Evolutionary conservation across 2,797 vertebrate species (phyloP).

Genomic region (Tenualosa ilisha): DNA sequence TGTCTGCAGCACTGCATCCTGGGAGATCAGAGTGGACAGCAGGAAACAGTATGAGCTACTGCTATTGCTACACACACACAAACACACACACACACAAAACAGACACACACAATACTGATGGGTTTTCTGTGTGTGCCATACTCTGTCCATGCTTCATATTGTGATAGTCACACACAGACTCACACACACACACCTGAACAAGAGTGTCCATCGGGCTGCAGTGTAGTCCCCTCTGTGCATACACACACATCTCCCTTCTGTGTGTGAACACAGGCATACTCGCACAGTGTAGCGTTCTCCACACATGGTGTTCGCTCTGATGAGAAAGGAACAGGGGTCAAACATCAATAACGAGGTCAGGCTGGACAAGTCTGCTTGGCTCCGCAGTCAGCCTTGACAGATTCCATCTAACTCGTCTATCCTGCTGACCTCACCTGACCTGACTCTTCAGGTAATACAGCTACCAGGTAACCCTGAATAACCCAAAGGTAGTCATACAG

Average conservation of each 20-base stretch:
- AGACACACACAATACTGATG: constrained; percentile 1
- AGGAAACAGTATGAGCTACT: constrained; percentile 3
- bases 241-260: constrained; percentile 78
- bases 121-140: background rate
- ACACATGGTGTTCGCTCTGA: constrained; percentile 81
- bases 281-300: constrained; percentile 72
- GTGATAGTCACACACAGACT: background rate
- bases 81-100: constrained; percentile 19
- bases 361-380: too few species aligned
- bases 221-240: constrained; percentile 85
- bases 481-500: too few species aligned
- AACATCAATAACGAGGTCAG: background rate
- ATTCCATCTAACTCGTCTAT: background rate
- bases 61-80: constrained; percentile 15
- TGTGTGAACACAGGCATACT: constrained; percentile 80
- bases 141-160: background rate
- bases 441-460: background rate
- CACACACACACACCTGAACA: constrained; percentile 78
- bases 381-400: background rate
- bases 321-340: constrained; percentile 7
- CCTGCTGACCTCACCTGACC: background rate
- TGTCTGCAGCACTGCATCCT: constrained; percentile 89
- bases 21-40: constrained; percentile 51
- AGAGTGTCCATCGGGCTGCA: constrained; percentile 77
- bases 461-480: background rate